phyloP scores from a whole-genome alignment of 2,888 invertebrate species.

The Epsilonema sp. region DNA sequence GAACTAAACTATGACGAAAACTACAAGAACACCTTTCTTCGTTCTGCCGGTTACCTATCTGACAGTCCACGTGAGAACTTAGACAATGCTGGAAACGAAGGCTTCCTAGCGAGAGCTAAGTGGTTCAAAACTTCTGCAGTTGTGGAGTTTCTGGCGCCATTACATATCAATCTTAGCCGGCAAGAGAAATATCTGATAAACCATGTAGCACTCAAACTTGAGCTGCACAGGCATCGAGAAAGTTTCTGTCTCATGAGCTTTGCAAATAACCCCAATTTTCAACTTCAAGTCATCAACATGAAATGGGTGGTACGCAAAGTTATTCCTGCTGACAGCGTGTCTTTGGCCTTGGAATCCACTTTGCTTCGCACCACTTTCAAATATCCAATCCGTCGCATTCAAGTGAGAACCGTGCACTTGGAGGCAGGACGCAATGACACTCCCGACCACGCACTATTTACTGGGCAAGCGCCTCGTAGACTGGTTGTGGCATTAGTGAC shows the following conservation, averaged over 20 bases:
- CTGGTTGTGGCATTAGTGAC: not conserved
- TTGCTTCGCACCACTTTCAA: not conserved
- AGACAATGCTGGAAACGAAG: not conserved
- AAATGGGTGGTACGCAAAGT: not conserved
- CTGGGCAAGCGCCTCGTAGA: not conserved
- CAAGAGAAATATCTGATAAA: not conserved
- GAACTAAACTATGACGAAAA: slow-evolving; percentile 1
- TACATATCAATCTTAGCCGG: not conserved
- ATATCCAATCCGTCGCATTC: not conserved
- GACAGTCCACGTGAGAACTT: not conserved
- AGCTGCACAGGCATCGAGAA: not conserved
- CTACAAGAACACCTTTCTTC: not conserved
- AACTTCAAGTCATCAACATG: slow-evolving; percentile 1
- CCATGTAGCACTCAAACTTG: not conserved
- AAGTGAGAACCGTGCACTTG: not conserved
- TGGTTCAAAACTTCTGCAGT: not conserved
- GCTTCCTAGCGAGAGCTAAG: not conserved
- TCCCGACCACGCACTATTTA: not conserved
- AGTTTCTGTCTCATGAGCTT: not conserved
- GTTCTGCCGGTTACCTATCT: not conserved
- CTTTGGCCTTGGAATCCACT: not conserved
- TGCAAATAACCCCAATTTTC: not conserved
- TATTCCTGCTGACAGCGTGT: not conserved
- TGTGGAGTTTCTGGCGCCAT: not conserved
- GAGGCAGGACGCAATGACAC: not conserved